Evolutionary conservation across 2,797 vertebrate species (phyloP).

Genomic region (Epinephelus malabaricus): DNA sequence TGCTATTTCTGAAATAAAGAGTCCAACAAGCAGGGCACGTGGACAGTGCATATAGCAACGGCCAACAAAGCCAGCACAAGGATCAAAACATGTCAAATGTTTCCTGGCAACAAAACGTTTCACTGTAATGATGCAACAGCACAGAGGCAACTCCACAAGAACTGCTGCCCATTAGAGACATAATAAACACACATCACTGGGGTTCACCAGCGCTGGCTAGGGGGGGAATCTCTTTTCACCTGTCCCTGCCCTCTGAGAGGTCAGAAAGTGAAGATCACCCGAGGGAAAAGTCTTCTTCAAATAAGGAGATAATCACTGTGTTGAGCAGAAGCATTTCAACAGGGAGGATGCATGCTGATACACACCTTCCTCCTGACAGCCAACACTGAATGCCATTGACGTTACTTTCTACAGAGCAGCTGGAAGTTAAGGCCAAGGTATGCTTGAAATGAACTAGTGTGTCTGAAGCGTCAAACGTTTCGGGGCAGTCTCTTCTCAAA

Average conservation of each 20-base stretch:
- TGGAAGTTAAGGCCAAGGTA: not conserved
- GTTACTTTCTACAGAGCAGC: not conserved
- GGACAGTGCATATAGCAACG: not conserved
- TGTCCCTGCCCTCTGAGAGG: not conserved
- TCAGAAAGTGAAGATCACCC: not conserved
- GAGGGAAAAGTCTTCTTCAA: not conserved
- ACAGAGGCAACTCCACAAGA: not conserved
- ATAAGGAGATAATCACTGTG: not conserved
- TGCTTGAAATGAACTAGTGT: not conserved
- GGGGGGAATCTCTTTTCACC: not conserved
- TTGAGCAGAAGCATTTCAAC: not conserved
- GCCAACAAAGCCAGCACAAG: not conserved
- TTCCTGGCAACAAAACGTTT: constrained; percentile 32
- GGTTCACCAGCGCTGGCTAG: not conserved
- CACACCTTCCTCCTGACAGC: too few relatives aligned
- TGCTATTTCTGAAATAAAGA: not conserved
- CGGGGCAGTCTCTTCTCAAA: too few relatives aligned
- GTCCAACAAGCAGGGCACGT: not conserved
- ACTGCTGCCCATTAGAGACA: not conserved
- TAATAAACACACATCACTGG: not conserved
- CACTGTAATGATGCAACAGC: not conserved
- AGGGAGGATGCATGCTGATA: not conserved
- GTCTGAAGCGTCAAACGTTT: too few relatives aligned
- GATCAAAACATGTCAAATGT: constrained; percentile 11
- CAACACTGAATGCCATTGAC: not conserved